These are phyloP conservation scores for Folsomia candida DNA, from an alignment of 2,888 invertebrate species.

Conservation along the genomic window DNA sequence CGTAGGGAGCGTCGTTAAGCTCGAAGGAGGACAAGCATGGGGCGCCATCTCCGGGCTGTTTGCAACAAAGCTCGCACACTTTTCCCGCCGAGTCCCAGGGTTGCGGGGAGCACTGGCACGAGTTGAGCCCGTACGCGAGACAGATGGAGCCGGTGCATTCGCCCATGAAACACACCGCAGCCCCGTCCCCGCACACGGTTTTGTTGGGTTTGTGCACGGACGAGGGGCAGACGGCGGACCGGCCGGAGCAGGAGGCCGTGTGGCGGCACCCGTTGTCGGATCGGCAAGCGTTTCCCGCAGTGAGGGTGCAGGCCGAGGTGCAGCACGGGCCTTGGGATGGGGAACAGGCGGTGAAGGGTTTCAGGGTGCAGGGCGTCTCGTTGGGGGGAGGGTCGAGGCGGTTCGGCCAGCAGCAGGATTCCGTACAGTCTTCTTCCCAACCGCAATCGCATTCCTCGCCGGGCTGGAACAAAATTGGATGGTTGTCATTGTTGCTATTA, in stretches of 20 bases:
- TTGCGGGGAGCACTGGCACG: slow-evolving; percentile 85
- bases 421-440: slow-evolving; percentile 93
- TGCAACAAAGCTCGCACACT: slow-evolving; percentile 90
- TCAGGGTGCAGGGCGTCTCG: slow-evolving; percentile 61
- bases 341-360: slow-evolving; percentile 72
- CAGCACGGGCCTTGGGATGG: slow-evolving; percentile 94
- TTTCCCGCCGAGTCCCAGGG: slow-evolving; percentile 77
- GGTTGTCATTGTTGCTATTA: not conserved
- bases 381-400: slow-evolving; percentile 66
- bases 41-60: slow-evolving; percentile 75
- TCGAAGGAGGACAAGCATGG: slow-evolving; percentile 84
- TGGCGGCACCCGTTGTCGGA: slow-evolving; percentile 92
- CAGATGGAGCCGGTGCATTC: slow-evolving; percentile 98
- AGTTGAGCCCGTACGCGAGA: slow-evolving; percentile 90
- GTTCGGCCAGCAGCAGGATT: slow-evolving; percentile 68
- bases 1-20: slow-evolving; percentile 83
- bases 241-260: slow-evolving; percentile 86
- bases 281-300: slow-evolving; percentile 83
- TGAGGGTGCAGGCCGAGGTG: slow-evolving; percentile 77
- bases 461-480: too few species aligned
- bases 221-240: slow-evolving; percentile 84
- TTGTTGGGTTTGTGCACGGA: slow-evolving; percentile 90
- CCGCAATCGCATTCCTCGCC: slow-evolving; percentile 99
- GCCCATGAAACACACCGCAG: slow-evolving; percentile 95
- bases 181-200: slow-evolving; percentile 89